Evolutionary conservation across 2,888 invertebrate species (phyloP).

Genomic region (Drosophila leonis): DNA sequence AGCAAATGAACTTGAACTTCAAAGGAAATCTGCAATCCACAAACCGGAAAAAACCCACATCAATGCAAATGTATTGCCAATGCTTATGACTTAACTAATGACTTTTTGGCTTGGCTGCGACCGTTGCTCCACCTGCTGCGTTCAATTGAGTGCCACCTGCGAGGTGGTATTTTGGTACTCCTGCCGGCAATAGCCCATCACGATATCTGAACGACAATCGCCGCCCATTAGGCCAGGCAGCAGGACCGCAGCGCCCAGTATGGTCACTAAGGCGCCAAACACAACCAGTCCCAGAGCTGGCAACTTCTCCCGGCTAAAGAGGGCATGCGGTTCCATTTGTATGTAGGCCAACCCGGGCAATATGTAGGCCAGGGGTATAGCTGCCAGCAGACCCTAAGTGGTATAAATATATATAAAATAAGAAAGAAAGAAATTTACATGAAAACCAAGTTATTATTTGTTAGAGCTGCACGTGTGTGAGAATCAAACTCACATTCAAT

Average conservation of each 20-base stretch:
- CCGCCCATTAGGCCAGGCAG: slow-evolving; percentile 84
- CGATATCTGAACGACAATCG: slow-evolving; percentile 85
- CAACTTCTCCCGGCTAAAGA: slow-evolving; percentile 89
- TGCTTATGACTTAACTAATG: slow-evolving; percentile 56
- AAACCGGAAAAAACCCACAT: slow-evolving; percentile 25
- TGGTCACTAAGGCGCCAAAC: slow-evolving; percentile 87
- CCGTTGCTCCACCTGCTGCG: neutral
- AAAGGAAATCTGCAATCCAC: slow-evolving; percentile 19
- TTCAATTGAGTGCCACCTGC: slow-evolving; percentile 47
- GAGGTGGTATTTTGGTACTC: slow-evolving; percentile 75
- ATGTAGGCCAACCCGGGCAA: slow-evolving; percentile 92
- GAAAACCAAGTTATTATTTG: slow-evolving; percentile 15
- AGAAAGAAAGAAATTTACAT: slow-evolving; percentile 57
- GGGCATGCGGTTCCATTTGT: slow-evolving; percentile 90
- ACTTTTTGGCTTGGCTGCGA: slow-evolving; percentile 51
- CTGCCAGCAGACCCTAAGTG: slow-evolving; percentile 91
- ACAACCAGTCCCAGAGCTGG: slow-evolving; percentile 90
- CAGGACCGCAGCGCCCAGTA: slow-evolving; percentile 84
- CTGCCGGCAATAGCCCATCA: slow-evolving; percentile 84
- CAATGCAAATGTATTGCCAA: slow-evolving; percentile 55
- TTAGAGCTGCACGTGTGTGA: neutral
- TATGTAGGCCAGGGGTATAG: slow-evolving; percentile 93
- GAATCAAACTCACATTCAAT: slow-evolving; percentile 88
- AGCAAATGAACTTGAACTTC: slow-evolving; percentile 2
- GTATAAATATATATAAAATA: neutral